Percentiles rank a stretch among this genome's conserved stretches.
phyloP scores from a whole-genome alignment of 2,113 vertebrate genomes.

The Gopherus flavomarginatus region DNA sequence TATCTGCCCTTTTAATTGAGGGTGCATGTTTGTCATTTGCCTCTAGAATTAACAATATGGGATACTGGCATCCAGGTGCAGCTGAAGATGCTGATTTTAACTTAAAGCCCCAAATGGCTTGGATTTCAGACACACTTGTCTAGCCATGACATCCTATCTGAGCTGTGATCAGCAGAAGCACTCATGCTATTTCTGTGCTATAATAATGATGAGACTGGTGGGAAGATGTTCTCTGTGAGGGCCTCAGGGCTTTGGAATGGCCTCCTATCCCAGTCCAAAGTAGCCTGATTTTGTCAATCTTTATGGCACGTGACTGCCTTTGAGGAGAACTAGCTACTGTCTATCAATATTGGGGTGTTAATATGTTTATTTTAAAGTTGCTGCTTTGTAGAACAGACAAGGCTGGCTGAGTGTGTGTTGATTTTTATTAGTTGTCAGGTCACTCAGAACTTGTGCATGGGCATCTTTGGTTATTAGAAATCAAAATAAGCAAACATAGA shows the following conservation, averaged over 20 bases:
- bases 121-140: background rate
- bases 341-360: background rate
- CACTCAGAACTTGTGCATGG: background rate
- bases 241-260: background rate
- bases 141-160: background rate
- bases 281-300: conserved; percentile 9
- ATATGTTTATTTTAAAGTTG: conserved; percentile 47
- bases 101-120: background rate
- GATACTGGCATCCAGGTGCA: background rate
- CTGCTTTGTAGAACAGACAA: conserved; percentile 34
- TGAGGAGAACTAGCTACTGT: conserved; percentile 19
- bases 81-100: background rate
- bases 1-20: background rate
- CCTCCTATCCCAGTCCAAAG: conserved; percentile 9
- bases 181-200: background rate
- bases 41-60: background rate
- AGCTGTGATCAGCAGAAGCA: background rate
- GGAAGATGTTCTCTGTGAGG: background rate
- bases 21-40: fast-evolving
- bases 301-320: background rate
- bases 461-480: background rate
- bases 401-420: background rate
- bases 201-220: background rate
- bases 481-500: background rate
- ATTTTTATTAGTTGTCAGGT: background rate